Conservation (phyloP, 2,797 vertebrate species). For the Myotis findleyi region DNA sequence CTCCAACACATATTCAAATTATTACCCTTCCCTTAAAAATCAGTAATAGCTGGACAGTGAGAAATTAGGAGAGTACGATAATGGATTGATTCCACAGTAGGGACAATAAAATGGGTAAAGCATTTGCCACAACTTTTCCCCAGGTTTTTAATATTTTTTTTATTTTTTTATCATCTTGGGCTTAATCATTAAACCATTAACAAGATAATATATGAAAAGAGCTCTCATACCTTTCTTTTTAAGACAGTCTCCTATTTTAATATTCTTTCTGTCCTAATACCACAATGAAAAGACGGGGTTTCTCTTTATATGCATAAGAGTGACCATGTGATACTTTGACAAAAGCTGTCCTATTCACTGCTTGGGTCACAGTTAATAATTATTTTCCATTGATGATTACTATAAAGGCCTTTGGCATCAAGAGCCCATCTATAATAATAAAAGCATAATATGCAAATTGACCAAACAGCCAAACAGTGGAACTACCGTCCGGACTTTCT, state of each 20-base stretch:
- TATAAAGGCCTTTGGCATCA: slow-evolving; percentile 47
- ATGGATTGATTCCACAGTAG: neutral
- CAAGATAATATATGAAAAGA: neutral
- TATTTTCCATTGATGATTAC: slow-evolving; percentile 39
- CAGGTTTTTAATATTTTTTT: neutral
- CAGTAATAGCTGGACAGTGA: neutral
- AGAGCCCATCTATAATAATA: neutral
- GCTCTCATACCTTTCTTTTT: slow-evolving; percentile 36
- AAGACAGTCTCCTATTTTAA: slow-evolving; percentile 47
- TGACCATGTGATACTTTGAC: neutral
- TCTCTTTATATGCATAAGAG: slow-evolving; percentile 22
- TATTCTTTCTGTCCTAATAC: slow-evolving; percentile 47
- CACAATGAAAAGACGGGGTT: slow-evolving; percentile 40
- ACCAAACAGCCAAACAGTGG: no score
- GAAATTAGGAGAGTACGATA: neutral
- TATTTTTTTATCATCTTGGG: neutral
- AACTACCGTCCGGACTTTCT: no score
- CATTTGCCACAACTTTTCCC: neutral
- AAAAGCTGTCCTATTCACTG: slow-evolving; percentile 44
- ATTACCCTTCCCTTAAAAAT: neutral
- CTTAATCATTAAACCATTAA: slow-evolving; percentile 38
- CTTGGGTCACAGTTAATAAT: slow-evolving; percentile 36
- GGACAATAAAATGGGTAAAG: neutral
- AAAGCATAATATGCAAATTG: no score
- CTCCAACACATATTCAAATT: neutral